These are phyloP conservation scores for Leptinotarsa tumamoca DNA, from an alignment of 2,888 invertebrate genomes.

Conservation along the genomic window DNA sequence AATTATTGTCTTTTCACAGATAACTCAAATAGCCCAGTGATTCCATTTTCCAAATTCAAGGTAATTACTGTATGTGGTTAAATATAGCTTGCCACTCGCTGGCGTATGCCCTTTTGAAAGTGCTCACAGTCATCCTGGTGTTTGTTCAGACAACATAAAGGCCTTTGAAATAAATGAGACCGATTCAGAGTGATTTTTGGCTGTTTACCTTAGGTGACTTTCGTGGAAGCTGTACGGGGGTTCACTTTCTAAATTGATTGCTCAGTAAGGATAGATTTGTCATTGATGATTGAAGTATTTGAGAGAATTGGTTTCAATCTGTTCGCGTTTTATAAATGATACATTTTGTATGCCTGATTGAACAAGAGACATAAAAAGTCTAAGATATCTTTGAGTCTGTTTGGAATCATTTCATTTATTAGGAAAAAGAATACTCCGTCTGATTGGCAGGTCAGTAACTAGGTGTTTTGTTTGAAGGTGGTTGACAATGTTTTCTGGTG, in stretches of 20 bases:
- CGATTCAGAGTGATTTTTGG: slow-evolving; percentile 21
- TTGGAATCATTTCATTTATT: too few relatives aligned
- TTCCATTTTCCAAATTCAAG: not conserved
- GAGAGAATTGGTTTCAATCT: not conserved
- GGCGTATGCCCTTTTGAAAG: slow-evolving; percentile 1
- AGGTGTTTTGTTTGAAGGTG: too few relatives aligned
- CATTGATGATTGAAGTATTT: slow-evolving; percentile 5
- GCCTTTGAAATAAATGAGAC: slow-evolving; percentile 22
- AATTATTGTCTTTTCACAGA: not conserved
- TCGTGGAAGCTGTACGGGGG: not conserved
- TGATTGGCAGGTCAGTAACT: too few relatives aligned
- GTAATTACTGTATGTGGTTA: slow-evolving; percentile 13
- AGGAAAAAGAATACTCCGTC: too few relatives aligned
- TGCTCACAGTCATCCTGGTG: slow-evolving; percentile 20
- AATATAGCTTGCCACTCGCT: slow-evolving; percentile 21
- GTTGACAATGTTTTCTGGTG: too few relatives aligned
- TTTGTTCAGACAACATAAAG: slow-evolving; percentile 26
- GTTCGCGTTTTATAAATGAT: not conserved
- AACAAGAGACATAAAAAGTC: too few relatives aligned
- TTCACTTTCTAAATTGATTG: slow-evolving; percentile 24
- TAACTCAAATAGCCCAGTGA: not conserved
- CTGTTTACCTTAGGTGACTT: slow-evolving; percentile 24
- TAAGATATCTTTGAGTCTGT: too few relatives aligned
- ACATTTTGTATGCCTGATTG: not conserved
- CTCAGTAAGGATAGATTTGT: not conserved